Conservation (phyloP, 2,113 vertebrate species). For the Colistium nudipinnis region DNA sequence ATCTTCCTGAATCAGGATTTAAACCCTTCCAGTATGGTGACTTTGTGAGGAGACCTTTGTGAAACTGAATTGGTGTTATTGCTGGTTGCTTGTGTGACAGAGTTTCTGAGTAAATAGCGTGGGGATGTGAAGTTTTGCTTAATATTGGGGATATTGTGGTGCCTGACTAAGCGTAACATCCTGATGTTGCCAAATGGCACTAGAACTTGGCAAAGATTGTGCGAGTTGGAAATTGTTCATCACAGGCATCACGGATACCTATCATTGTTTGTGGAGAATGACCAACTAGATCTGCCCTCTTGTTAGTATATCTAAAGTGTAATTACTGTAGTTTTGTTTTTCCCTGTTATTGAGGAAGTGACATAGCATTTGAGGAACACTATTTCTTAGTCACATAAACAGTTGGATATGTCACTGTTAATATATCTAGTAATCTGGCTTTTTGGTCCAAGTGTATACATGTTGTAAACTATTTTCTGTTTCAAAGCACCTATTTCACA, state of each 20-base stretch:
- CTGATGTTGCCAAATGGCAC: slow-evolving; percentile 30
- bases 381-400: too few relatives aligned
- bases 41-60: not conserved
- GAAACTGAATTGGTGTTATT: not conserved
- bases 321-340: too few relatives aligned
- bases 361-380: too few relatives aligned
- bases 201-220: slow-evolving; percentile 37
- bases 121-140: slow-evolving; percentile 36
- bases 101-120: slow-evolving; percentile 18
- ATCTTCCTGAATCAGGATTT: not conserved
- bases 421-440: too few relatives aligned
- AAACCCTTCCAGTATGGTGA: not conserved
- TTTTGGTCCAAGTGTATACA: too few relatives aligned
- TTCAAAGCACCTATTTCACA: not conserved
- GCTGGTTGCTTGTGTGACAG: slow-evolving; percentile 12
- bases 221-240: slow-evolving; percentile 13
- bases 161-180: slow-evolving; percentile 43
- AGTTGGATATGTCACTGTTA: too few relatives aligned
- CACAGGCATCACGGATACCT: not conserved
- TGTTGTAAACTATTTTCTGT: too few relatives aligned
- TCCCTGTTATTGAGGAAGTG: not conserved
- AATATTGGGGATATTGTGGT: slow-evolving; percentile 55
- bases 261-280: accelerated
- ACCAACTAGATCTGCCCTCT: too few relatives aligned
- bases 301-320: too few relatives aligned